Conservation (phyloP, 1,140 invertebrate species). For the Bathynomus jamesi region DNA sequence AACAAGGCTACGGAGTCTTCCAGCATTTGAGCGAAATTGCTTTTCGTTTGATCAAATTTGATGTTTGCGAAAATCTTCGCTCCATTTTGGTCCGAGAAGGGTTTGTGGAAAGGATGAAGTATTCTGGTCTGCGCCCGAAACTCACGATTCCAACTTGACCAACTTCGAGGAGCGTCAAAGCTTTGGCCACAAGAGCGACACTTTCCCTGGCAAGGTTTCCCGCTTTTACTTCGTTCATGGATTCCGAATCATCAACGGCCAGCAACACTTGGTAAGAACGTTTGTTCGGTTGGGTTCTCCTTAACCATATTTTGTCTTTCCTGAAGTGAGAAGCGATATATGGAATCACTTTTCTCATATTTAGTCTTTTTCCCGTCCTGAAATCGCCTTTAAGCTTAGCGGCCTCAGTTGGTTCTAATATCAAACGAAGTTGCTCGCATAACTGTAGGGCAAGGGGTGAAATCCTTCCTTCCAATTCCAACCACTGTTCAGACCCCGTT, state of each 20-base stretch:
- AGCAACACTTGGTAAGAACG: constrained; percentile 93
- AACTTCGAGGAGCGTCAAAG: constrained; percentile 83
- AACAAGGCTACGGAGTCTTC: constrained; percentile 67
- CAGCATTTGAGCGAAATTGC: constrained; percentile 67
- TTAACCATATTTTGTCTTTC: constrained; percentile 98
- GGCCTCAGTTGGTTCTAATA: constrained; percentile 90
- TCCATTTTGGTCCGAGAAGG: constrained; percentile 73
- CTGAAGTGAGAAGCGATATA: constrained; percentile 98
- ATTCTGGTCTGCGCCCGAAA: constrained; percentile 81
- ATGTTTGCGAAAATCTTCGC: constrained; percentile 58
- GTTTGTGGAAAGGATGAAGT: constrained; percentile 74
- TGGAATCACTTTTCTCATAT: constrained; percentile 94
- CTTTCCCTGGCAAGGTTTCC: constrained; percentile 81
- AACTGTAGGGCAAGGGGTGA: constrained; percentile 71
- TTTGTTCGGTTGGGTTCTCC: constrained; percentile 89
- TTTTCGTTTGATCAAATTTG: constrained; percentile 71
- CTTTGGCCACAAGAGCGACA: constrained; percentile 81
- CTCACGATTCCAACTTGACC: constrained; percentile 84
- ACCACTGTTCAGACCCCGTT: constrained; percentile 46
- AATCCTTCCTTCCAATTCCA: constrained; percentile 50
- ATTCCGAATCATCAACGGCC: constrained; percentile 92
- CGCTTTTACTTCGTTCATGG: constrained; percentile 47
- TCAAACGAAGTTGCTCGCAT: constrained; percentile 84
- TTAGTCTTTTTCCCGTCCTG: constrained; percentile 89
- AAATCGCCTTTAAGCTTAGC: constrained; percentile 90